A percentile compares a stretch with the other conserved stretches of the same genome.
Evolutionary conservation across 2,113 vertebrate genomes (phyloP).

Genomic region (Neodontobutis hainanensis): DNA sequence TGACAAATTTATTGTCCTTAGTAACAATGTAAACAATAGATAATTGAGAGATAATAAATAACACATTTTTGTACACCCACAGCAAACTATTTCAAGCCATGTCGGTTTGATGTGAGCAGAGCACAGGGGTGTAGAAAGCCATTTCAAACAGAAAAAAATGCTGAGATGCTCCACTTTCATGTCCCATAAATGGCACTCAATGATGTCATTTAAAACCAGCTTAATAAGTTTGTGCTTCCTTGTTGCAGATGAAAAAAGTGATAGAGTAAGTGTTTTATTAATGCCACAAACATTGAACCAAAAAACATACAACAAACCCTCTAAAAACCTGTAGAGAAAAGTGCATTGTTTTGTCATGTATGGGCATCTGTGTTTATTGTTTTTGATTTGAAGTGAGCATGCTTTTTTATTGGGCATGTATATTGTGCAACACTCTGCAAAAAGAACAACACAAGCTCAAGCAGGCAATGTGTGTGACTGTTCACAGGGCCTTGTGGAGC

Average conservation of each 20-base stretch:
- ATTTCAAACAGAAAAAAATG: constrained; percentile 51
- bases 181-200: constrained; percentile 35
- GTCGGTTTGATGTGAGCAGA: constrained; percentile 59
- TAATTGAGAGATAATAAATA: constrained; percentile 81
- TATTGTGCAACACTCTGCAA: constrained; percentile 29
- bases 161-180: constrained; percentile 27
- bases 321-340: background rate
- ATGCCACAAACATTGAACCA: constrained; percentile 46
- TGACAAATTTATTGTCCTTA: constrained; percentile 87
- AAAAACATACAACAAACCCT: too few relatives aligned
- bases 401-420: constrained; percentile 20
- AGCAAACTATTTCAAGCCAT: constrained; percentile 33
- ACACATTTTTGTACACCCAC: constrained; percentile 69
- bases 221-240: constrained; percentile 67
- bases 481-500: constrained; percentile 60
- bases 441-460: constrained; percentile 44
- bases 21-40: constrained; percentile 91
- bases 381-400: constrained; percentile 15
- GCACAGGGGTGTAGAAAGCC: constrained; percentile 48
- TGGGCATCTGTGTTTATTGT: constrained; percentile 11
- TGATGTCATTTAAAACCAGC: constrained; percentile 43
- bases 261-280: constrained; percentile 51
- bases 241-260: constrained; percentile 46
- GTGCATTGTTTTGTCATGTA: background rate
- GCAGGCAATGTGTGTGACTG: constrained; percentile 15